These are phyloP conservation scores for Asteroscopus sphinx DNA, from an alignment of 2,888 invertebrate genomes.

Conservation along the genomic window DNA sequence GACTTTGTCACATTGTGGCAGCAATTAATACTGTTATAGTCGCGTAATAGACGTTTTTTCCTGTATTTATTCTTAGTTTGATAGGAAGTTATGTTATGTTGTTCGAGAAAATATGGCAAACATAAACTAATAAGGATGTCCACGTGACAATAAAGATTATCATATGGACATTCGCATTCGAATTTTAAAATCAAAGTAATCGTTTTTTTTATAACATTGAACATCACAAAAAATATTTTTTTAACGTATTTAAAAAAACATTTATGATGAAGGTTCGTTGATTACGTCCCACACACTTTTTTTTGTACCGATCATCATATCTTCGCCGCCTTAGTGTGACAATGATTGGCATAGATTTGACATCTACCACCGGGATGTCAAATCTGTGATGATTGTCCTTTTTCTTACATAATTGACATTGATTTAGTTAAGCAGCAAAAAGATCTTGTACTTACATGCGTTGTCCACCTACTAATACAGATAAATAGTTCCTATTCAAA, in stretches of 20 bases:
- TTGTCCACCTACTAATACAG: slow-evolving; percentile 38
- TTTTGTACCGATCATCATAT: slow-evolving; percentile 28
- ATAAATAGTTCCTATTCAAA: slow-evolving; percentile 52
- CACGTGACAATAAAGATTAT: too few relatives aligned
- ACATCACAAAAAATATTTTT: too few relatives aligned
- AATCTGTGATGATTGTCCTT: too few relatives aligned
- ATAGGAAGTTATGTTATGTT: slow-evolving; percentile 25
- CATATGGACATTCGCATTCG: too few relatives aligned
- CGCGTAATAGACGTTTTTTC: slow-evolving; percentile 31
- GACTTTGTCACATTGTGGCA: slow-evolving; percentile 38
- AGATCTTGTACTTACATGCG: slow-evolving; percentile 49
- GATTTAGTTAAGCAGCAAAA: slow-evolving; percentile 59
- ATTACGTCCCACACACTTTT: slow-evolving; percentile 39
- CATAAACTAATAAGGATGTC: too few relatives aligned
- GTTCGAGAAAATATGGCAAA: too few relatives aligned
- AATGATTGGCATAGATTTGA: too few relatives aligned
- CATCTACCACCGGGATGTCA: too few relatives aligned
- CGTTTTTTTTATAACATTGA: too few relatives aligned
- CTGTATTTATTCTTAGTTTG: slow-evolving; percentile 25
- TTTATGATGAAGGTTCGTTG: slow-evolving; percentile 14
- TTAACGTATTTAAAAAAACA: too few relatives aligned
- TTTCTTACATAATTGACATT: slow-evolving; percentile 54
- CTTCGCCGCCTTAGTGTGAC: slow-evolving; percentile 33
- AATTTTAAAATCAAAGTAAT: not conserved
- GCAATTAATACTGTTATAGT: slow-evolving; percentile 38